These are phyloP conservation scores for Spisula solida DNA, from an alignment of 2,888 invertebrate species.

Conservation along the genomic window DNA sequence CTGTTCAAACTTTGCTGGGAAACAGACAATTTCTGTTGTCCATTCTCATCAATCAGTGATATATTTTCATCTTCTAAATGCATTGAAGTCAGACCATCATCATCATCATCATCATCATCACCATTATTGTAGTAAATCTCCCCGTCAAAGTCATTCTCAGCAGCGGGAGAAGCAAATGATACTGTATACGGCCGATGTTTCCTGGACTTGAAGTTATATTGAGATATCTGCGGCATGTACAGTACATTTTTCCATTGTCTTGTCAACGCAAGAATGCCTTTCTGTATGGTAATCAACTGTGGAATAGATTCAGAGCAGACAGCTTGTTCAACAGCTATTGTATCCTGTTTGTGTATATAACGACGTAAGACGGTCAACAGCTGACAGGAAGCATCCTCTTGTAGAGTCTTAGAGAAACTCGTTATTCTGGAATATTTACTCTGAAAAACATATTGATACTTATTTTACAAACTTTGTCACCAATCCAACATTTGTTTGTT, in stretches of 20 bases:
- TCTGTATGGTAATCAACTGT: conserved; percentile 94
- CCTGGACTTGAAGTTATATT: conserved; percentile 92
- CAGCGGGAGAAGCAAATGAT: conserved; percentile 92
- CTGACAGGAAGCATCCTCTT: conserved; percentile 98
- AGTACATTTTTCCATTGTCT: conserved; percentile 98
- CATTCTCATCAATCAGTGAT: conserved; percentile 89
- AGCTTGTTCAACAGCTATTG: conserved; percentile 93
- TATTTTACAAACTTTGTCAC: too few species aligned
- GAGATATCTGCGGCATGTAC: conserved; percentile 96
- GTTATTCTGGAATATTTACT: conserved; percentile 95
- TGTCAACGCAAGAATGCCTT: conserved; percentile 97
- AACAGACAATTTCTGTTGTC: conserved; percentile 6
- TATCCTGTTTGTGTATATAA: conserved; percentile 92
- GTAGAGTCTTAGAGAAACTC: conserved; percentile 95
- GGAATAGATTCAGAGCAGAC: conserved; percentile 95
- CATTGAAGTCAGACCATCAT: conserved; percentile 88
- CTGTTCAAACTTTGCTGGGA: conserved; percentile 36
- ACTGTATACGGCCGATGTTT: conserved; percentile 93
- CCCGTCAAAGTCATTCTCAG: conserved; percentile 76
- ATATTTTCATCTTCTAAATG: conserved; percentile 92
- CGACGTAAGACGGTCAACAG: conserved; percentile 95
- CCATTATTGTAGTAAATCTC: conserved; percentile 65
- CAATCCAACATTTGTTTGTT: too few species aligned
- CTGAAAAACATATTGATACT: conserved; percentile 88
- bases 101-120: conserved; percentile 28